These are phyloP conservation scores for Nymphalis polychloros DNA, from an alignment of 2,888 invertebrate genomes.

Conservation along the genomic window DNA sequence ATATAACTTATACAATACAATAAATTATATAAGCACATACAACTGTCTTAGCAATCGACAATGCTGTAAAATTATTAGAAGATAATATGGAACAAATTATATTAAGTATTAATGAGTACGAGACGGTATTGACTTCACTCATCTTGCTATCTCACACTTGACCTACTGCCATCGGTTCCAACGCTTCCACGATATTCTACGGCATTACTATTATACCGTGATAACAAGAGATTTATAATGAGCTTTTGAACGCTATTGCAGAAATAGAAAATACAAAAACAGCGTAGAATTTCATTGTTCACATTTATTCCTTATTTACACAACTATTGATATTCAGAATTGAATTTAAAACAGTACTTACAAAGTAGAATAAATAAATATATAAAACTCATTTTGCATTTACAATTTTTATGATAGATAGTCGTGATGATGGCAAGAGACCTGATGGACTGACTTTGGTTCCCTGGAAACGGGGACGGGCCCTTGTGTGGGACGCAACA, in stretches of 20 bases:
- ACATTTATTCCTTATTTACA: background rate
- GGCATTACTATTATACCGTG: background rate
- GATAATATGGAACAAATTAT: background rate
- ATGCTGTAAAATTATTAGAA: background rate
- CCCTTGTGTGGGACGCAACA: too few species aligned
- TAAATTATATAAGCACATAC: too few species aligned
- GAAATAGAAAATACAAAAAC: background rate
- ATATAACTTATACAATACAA: too few species aligned
- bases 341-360: too few species aligned
- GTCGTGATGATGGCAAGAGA: too few species aligned
- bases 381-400: too few species aligned
- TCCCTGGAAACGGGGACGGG: too few species aligned
- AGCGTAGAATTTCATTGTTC: background rate
- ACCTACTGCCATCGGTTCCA: slow-evolving; percentile 20
- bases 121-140: slow-evolving; percentile 6
- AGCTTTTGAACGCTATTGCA: background rate
- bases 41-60: background rate
- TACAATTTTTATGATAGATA: too few species aligned
- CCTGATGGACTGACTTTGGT: too few species aligned
- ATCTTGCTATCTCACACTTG: slow-evolving; percentile 26
- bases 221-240: background rate
- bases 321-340: background rate
- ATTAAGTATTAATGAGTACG: slow-evolving; percentile 4
- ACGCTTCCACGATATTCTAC: slow-evolving; percentile 5
- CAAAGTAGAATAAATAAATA: too few species aligned